Conservation (phyloP, 2,888 invertebrate species). For the Gastrophysa polygoni region DNA sequence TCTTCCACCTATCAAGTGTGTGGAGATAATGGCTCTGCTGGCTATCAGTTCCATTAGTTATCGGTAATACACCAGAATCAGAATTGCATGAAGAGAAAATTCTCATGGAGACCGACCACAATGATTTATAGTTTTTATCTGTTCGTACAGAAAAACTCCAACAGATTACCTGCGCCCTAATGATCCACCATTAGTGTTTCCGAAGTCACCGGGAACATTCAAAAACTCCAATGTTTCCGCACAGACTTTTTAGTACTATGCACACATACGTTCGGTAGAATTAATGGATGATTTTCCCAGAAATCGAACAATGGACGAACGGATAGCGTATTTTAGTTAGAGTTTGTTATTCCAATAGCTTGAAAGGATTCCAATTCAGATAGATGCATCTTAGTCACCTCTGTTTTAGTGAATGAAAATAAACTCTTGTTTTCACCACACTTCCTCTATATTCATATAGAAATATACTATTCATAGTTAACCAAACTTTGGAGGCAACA, state of each 20-base stretch:
- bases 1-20: background rate
- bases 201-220: conserved; percentile 46
- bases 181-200: conserved; percentile 58
- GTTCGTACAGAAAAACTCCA: conserved; percentile 52
- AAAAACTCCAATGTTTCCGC: conserved; percentile 43
- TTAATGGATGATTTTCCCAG: conserved; percentile 31
- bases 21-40: background rate
- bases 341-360: no score
- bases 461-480: no score
- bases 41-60: conserved; percentile 36
- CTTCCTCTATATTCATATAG: no score
- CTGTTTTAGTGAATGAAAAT: no score
- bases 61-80: conserved; percentile 44
- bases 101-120: conserved; percentile 50
- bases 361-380: no score
- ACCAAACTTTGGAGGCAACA: no score
- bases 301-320: no score
- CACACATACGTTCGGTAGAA: conserved; percentile 38
- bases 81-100: conserved; percentile 49
- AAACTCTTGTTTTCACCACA: no score
- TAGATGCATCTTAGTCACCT: no score
- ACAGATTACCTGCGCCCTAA: conserved; percentile 59
- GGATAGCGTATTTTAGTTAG: no score
- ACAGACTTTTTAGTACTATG: conserved; percentile 17
- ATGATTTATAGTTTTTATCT: conserved; percentile 60